Evolutionary conservation across 1,140 invertebrate species (phyloP), one percentile per base, ranked within the genome.

Genomic region (Wiebesia pumilae): DNA sequence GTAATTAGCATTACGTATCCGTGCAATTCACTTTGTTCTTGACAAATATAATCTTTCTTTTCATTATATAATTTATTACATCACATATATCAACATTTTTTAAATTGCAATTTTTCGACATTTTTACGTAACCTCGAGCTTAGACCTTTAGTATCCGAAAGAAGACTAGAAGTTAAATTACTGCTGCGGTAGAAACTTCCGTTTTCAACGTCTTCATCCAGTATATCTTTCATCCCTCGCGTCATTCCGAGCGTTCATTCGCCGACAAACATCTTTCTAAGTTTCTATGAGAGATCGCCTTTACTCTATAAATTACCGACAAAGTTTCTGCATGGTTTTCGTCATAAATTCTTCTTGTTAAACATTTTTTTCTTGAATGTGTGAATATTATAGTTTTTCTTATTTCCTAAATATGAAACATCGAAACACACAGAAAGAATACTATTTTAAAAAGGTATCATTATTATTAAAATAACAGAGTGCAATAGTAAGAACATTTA

Each of bases 261-360:
- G 54, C 85, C 54, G 79, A 69, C 84, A 81, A 83, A 85, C 87
- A 86, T 84, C 87, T 88, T 79, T 85, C 81, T 65, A 85, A 78
- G 69, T 84, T 85, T 88, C 40, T 16, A 71, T 79, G 65, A 78
- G 81, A 84, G 69, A 85, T 83, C 87, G 87, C 85, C 83, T 54
- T 87, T 87, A 88, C 88, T 88, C 86, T 89, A 89, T 89, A 86
- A 89, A 89, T 89, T 89, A 89, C 87, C 85, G 84, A 62, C 81
- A n/a, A 89, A 89, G 88, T 89, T 89, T 89, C 62, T 43, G 27
- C 75, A 33, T 62, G 43, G 73, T 88, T 79, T 84, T 79, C 80
- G 16, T 33, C 62, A 43, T 54, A 62, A 75, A 86, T 82, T 88
- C 86, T 86, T 80, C 40, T 35, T 35, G 73, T 14, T 81, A 38